phyloP scores from a whole-genome alignment of 1,140 invertebrate species.

The Solen grandis region DNA sequence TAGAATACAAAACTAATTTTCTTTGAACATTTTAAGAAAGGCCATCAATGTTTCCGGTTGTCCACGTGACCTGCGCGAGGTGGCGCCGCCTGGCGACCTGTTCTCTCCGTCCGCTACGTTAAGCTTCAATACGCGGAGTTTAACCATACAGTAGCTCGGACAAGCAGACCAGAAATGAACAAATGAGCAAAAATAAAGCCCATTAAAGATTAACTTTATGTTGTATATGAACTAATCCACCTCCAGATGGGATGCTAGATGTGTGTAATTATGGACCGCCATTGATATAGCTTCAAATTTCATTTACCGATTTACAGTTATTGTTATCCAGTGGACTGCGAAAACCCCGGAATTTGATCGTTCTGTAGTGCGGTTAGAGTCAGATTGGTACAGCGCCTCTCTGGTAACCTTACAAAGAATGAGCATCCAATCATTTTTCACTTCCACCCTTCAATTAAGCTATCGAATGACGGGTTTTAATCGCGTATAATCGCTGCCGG shows the following conservation, averaged over 20 bases:
- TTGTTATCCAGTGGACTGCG: slow-evolving; percentile 44
- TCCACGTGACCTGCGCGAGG: slow-evolving; percentile 36
- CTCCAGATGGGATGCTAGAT: slow-evolving; percentile 42
- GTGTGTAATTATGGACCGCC: slow-evolving; percentile 42
- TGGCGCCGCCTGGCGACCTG: slow-evolving; percentile 7
- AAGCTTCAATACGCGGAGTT: too few relatives aligned
- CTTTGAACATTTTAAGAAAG: too few relatives aligned
- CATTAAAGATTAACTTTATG: not conserved
- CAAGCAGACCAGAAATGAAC: slow-evolving; percentile 41
- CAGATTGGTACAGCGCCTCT: slow-evolving; percentile 3
- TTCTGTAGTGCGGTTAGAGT: slow-evolving; percentile 36
- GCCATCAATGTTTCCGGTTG: too few relatives aligned
- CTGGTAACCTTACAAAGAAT: slow-evolving; percentile 14
- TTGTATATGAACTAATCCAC: slow-evolving; percentile 30
- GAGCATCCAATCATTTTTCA: slow-evolving; percentile 18
- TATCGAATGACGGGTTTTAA: slow-evolving; percentile 48
- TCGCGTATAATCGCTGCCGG: slow-evolving; percentile 26
- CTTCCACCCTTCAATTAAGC: slow-evolving; percentile 42
- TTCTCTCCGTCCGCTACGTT: slow-evolving; percentile 26
- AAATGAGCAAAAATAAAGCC: not conserved
- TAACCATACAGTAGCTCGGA: too few relatives aligned
- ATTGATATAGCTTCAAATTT: slow-evolving; percentile 55
- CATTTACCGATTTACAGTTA: slow-evolving; percentile 58
- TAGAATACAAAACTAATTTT: too few relatives aligned
- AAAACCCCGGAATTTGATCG: slow-evolving; percentile 27